Conservation (phyloP, 2,888 invertebrate species). For the Mesoligia furuncula region DNA sequence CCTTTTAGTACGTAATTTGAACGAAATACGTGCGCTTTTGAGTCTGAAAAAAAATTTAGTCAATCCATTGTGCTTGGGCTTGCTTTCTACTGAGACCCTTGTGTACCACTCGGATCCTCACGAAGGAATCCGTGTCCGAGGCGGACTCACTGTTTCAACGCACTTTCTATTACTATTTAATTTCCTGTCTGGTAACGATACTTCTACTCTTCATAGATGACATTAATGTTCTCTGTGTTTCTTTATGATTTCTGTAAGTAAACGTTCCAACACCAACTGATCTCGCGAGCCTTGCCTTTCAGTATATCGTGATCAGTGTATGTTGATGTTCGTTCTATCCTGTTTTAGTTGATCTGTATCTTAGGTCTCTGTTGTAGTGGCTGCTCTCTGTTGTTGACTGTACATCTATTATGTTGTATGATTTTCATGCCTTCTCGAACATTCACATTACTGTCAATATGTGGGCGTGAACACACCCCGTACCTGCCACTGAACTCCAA, state of each 20-base stretch:
- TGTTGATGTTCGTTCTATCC: constrained; percentile 83
- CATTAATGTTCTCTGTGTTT: constrained; percentile 71
- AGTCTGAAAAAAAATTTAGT: constrained; percentile 75
- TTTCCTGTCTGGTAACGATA: constrained; percentile 76
- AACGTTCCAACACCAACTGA: constrained; percentile 77
- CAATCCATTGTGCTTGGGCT: constrained; percentile 88
- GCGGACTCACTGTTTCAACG: constrained; percentile 79
- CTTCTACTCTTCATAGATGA: constrained; percentile 74
- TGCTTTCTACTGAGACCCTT: constrained; percentile 84
- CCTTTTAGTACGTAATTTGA: constrained; percentile 82
- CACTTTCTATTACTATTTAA: constrained; percentile 80
- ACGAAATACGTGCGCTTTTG: constrained; percentile 83
- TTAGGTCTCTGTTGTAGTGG: constrained; percentile 90
- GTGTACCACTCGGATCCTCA: constrained; percentile 75
- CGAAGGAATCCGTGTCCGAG: constrained; percentile 75
- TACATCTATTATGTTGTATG: constrained; percentile 89
- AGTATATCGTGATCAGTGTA: constrained; percentile 77
- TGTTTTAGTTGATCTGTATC: constrained; percentile 87
- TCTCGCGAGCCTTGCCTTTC: constrained; percentile 70
- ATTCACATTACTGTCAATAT: constrained; percentile 89
- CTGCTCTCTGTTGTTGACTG: constrained; percentile 91
- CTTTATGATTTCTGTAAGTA: constrained; percentile 72
- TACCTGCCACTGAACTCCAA: constrained; percentile 89
- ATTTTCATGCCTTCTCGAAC: constrained; percentile 90
- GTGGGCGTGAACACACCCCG: constrained; percentile 88